Conservation (phyloP, 53 echinoderm and acorn worm species). For the Echinometra lucunter region DNA sequence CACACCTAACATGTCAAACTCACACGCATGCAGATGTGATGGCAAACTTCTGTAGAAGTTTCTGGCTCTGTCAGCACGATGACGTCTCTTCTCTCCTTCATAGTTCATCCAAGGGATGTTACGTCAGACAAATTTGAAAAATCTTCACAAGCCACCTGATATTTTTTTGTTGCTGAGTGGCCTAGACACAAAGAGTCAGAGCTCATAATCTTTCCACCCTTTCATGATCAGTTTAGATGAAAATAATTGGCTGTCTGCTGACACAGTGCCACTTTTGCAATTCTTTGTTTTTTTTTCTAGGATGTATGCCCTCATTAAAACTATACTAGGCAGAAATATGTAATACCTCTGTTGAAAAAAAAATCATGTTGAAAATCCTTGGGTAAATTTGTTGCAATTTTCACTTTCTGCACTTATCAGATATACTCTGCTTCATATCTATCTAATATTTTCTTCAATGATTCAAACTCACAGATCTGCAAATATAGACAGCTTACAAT, state of each 20-base stretch:
- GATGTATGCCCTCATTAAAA: too few relatives aligned
- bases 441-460: too few relatives aligned
- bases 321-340: too few relatives aligned
- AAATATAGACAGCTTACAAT: too few relatives aligned
- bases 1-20: not conserved
- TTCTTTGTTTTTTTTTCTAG: too few relatives aligned
- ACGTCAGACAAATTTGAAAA: not conserved
- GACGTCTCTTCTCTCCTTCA: not conserved
- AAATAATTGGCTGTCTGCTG: not conserved
- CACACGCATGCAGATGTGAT: not conserved
- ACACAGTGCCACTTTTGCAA: not conserved
- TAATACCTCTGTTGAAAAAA: too few relatives aligned
- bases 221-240: not conserved
- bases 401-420: too few relatives aligned
- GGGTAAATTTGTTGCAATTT: too few relatives aligned
- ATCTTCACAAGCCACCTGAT: not conserved
- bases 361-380: too few relatives aligned
- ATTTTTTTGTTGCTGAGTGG: not conserved
- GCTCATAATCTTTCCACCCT: not conserved
- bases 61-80: not conserved
- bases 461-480: too few relatives aligned
- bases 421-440: too few relatives aligned
- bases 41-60: not conserved
- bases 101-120: not conserved
- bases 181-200: not conserved